A percentile compares a stretch with the other conserved stretches of the same genome.
Evolutionary conservation across 1,140 invertebrate genomes (phyloP).

Genomic region (Tetramorium parvispinum): DNA sequence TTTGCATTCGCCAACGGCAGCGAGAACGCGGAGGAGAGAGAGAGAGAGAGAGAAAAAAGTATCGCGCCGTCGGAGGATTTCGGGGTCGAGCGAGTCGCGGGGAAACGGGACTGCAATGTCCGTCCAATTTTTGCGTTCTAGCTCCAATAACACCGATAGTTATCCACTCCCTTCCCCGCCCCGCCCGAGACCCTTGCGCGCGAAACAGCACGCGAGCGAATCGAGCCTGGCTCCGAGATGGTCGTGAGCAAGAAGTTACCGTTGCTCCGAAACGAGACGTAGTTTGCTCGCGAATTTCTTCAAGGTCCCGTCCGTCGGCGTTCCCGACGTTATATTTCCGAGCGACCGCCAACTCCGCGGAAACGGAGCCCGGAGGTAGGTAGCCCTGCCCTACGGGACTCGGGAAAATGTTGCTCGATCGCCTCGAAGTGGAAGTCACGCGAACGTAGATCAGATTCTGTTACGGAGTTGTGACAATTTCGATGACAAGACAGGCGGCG

Average conservation of each 20-base stretch:
- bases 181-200: neutral
- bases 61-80: neutral
- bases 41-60: neutral
- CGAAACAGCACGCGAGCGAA: neutral
- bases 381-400: neutral
- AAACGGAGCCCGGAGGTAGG: too few relatives aligned
- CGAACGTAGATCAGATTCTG: conserved; percentile 5
- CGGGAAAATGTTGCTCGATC: neutral
- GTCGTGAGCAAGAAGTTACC: conserved; percentile 9
- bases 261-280: neutral
- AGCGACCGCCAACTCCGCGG: neutral
- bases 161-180: neutral
- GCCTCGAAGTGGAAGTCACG: conserved; percentile 1
- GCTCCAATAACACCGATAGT: neutral
- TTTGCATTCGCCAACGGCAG: conserved; percentile 22
- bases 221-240: neutral
- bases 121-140: neutral
- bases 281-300: conserved; percentile 29
- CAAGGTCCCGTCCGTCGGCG: conserved; percentile 4
- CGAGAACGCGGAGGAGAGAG: neutral
- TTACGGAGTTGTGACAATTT: conserved; percentile 32
- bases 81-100: neutral
- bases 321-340: neutral
- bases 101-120: neutral
- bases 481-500: neutral